These are phyloP conservation scores for Cebus imitator DNA, from an alignment of 2,113 vertebrate species.

Conservation along the genomic window DNA sequence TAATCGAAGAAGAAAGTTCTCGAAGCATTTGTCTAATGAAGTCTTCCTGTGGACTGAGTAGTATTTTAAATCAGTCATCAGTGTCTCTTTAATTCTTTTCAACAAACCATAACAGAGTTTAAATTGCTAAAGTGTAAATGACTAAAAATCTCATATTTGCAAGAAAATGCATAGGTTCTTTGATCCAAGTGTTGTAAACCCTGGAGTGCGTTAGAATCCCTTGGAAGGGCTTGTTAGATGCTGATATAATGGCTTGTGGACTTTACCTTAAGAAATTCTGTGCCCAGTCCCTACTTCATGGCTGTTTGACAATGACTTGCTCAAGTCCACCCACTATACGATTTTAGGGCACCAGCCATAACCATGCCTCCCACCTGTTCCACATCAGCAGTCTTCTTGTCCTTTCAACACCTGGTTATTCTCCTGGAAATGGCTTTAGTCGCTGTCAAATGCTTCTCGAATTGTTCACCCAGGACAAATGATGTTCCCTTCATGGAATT, in stretches of 20 bases:
- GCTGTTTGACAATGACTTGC: neutral
- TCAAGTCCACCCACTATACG: neutral
- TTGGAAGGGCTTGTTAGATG: neutral
- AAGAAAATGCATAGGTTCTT: neutral
- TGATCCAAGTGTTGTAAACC: neutral
- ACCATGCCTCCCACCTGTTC: neutral
- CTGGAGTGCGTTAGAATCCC: neutral
- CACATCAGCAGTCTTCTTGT: neutral
- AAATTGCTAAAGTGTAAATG: conserved; percentile 67
- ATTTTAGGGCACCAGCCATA: neutral
- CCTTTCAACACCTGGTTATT: neutral
- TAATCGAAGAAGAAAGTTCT: neutral
- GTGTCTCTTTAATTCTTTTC: conserved; percentile 72
- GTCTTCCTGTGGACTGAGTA: conserved; percentile 34
- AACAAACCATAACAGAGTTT: conserved; percentile 68
- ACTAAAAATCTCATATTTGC: conserved; percentile 47
- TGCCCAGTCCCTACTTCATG: neutral
- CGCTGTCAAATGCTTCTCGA: neutral
- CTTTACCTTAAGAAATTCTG: neutral
- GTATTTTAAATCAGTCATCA: conserved; percentile 64
- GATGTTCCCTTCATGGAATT: neutral
- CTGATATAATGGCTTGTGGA: neutral
- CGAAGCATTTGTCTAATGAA: conserved; percentile 49
- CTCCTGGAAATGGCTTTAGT: neutral
- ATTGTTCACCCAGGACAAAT: neutral